A percentile compares a stretch with the other conserved stretches of the same genome.
Conservation (phyloP, 2,113 vertebrate genomes). For the Myxocyprinus asiaticus region DNA sequence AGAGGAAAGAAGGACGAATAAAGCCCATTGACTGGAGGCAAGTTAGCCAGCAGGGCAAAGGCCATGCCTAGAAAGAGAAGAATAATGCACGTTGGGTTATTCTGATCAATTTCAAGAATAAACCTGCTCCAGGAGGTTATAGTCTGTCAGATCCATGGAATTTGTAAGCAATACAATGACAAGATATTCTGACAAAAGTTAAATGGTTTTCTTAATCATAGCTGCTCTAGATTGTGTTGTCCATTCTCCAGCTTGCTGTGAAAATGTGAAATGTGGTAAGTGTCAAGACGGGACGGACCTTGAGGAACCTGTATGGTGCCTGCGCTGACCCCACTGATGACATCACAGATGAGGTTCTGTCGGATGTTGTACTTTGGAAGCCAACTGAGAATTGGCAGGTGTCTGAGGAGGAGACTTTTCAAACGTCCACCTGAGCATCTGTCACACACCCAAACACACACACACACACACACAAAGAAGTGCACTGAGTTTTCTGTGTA, state of each 20-base stretch:
- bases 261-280: not conserved
- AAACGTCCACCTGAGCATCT: conserved; percentile 83
- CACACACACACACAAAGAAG: no score
- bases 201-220: not conserved
- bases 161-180: no score
- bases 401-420: conserved; percentile 75
- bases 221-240: no score
- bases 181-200: no score
- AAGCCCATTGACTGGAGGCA: conserved; percentile 91
- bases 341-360: conserved; percentile 82
- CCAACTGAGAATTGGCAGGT: conserved; percentile 86
- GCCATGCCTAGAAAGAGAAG: conserved; percentile 82
- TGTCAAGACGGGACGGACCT: conserved; percentile 69
- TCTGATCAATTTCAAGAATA: not conserved
- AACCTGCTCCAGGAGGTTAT: no score
- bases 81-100: not conserved
- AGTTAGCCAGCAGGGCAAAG: conserved; percentile 87
- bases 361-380: conserved; percentile 87
- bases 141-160: not conserved
- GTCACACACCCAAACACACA: conserved; percentile 10
- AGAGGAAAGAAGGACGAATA: conserved; percentile 93
- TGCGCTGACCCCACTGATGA: conserved; percentile 86
- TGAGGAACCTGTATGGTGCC: conserved; percentile 92
- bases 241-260: not conserved
- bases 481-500: no score